Base-by-base conservation (phyloP, 2,113 vertebrate species). In the Heterochromis multidens region DNA sequence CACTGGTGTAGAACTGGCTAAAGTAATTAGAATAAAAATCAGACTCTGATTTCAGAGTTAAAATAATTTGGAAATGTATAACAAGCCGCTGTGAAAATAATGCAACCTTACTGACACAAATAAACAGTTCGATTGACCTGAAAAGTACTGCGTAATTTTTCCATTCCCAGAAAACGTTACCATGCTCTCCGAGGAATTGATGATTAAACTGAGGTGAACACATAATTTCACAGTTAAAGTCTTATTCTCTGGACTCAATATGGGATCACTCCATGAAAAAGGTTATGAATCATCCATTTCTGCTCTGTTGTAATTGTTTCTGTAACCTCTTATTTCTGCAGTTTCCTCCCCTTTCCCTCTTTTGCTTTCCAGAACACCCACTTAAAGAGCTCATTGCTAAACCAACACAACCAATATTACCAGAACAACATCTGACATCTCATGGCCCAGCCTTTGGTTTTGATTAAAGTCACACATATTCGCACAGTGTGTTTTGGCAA, bases 201-300 rank as follows among this genome's bases (percentile, higher is more conserved):
- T 79, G 63, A 88, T 89, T 85, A 84, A 85, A 86, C 17, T 67
- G 35, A 40, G 12, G 77, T 70, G 58, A 83, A 77, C 35, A 79
- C 59, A 59, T 58, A 46, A 43, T 90, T 77, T 61, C n/a, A 1
- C n/a, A 14, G 77, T 81, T 57, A n/a, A 56, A 81, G 23, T 61
- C 21, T 13, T 35, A 5, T 65, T 77, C 12, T 84, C 46, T 78
- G 77, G 76, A 40, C 52, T 79, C 37, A 57, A 16, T 12, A 21
- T 29, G 19, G 13, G 14, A 78, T 65, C 59, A 57, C 35, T 29
- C 62, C 67, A 23, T 81, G 43, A 67, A 35, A 85, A 83, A 52
- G 29, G 3, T 79, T 16, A 14, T 27, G 56, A 62, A 54, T 19
- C 21, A 40, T 21, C 58, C 21, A 31, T 63, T 78, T 76, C 61